Evolutionary conservation across 2,888 invertebrate species (phyloP).

Genomic region (Tuberolachnus salignus): DNA sequence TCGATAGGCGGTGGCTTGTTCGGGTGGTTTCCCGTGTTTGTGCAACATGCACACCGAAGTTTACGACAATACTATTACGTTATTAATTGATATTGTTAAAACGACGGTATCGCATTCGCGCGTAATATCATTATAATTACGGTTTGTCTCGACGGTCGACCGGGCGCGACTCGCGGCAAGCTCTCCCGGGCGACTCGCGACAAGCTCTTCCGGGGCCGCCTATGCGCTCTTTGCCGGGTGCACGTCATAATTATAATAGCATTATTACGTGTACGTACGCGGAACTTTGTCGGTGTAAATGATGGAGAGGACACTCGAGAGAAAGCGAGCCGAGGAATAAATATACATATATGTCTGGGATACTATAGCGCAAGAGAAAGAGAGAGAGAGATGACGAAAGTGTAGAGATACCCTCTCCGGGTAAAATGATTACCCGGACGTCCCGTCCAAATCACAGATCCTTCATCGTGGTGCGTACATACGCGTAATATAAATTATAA

Average conservation of each 20-base stretch:
- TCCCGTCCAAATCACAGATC: background rate
- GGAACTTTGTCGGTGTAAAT: conserved; percentile 3
- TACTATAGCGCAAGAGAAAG: background rate
- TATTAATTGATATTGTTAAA: no score
- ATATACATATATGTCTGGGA: background rate
- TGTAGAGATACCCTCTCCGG: background rate
- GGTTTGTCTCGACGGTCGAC: no score
- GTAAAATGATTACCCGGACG: conserved; percentile 23
- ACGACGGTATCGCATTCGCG: conserved; percentile 1
- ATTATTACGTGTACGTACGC: background rate
- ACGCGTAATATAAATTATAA: no score
- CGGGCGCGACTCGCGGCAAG: no score
- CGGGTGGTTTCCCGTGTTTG: no score
- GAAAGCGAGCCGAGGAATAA: no score
- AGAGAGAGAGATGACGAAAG: background rate
- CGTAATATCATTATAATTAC: background rate
- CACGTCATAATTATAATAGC: background rate
- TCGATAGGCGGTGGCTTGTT: no score
- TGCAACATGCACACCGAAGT: no score
- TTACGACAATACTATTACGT: no score
- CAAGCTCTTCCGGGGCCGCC: no score
- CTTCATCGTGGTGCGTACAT: background rate
- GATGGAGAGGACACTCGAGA: background rate
- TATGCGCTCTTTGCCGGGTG: no score
- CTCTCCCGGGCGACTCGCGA: no score